Base-by-base conservation (phyloP, 2,888 invertebrate species). In the Tetragonula carbonaria region DNA sequence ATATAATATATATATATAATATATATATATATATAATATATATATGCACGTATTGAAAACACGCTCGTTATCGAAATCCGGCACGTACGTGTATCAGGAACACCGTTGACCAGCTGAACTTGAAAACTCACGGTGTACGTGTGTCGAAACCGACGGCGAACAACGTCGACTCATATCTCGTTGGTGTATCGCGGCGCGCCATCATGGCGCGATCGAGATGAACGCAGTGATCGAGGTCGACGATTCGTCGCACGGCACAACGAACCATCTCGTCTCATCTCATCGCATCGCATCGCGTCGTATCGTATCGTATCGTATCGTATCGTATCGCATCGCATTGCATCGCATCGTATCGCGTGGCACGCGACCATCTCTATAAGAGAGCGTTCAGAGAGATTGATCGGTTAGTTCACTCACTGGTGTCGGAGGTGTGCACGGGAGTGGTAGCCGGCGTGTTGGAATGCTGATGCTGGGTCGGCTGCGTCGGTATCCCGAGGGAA, bases 381-480 rank as follows among this genome's bases (percentile, higher is more conserved):
- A 70, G 70, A 73, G 57, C 50, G 80, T 74, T 72, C 81, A 28
- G 65, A 71, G 73, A 86, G 82, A 74, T 75, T 82, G 73, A 82
- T 85, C 78, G 83, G 38, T 88, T 94, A 82, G 50, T 88, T 94
- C 94, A 94, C 94, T 94, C 94, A 92, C 94, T 94, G 91, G 93
- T 91, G 91, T 94, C 94, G 81, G 94, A 94, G 82, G 88, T 92
- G 87, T 94, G 93, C 73, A 93, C 91, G 84, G 94, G 93, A 71
- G 89, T 86, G 78, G 92, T 88, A 55, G 88, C 89, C 75, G 90
- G 90, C 55, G 91, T 90, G 82, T 78, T 82, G 81, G 87, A 68
- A 67, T 87, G 86, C 84, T 81, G 90, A 80, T 87, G 87, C 71
- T 87, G 88, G 75, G 86, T 85, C 78, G 91, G 91, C 84, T 93